Evolutionary conservation across 2,797 vertebrate genomes (phyloP), one percentile per base, ranked within the genome.

Genomic region (Enoplosus armatus): DNA sequence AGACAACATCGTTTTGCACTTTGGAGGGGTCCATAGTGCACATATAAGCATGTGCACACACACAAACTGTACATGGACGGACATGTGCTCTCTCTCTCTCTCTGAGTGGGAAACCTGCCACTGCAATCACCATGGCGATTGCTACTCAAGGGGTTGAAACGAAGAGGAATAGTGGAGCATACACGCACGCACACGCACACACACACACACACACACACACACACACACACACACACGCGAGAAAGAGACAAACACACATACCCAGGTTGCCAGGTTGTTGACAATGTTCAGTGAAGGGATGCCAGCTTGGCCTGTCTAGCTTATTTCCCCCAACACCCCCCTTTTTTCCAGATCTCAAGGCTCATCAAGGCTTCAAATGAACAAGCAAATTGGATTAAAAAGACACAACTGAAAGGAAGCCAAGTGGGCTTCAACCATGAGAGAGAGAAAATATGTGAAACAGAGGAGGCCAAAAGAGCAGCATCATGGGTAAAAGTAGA

Each of bases 1-100:
- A 35, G 37, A 80, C 72, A 51, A 89, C 90, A 90, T 77, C 61
- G 8, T 80, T 91, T 88, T 91, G 84, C 84, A 91, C 85, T 92
- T 81, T 84, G 62, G 62, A 79, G 48, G 39, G 3, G 4, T 47
- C 66, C 45, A 48, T 12, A 20, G 43, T 31, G 47, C 59, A 61
- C 48, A 29, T 43, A 63, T 56, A 51, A 48, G 43, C 61, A 55
- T 29, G 35, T 20, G 11, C 24, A 41, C 20, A 35, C 16, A 50
- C 37, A 65, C 5, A 56, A 22, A 64, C 37, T 24, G 37, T 29
- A 66, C 43, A 47, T 15, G 22, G 4, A 27, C 16, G 8, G 12
- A 61, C 16, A 72, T 43, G 24, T 48, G n/a, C 59, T 53, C 18
- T 55, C 4, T 50, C 26, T 14, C 5, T n/a, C 48, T 5, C n/a